Base-by-base conservation (phyloP, 2,888 invertebrate species). In the Tineola bisselliella region DNA sequence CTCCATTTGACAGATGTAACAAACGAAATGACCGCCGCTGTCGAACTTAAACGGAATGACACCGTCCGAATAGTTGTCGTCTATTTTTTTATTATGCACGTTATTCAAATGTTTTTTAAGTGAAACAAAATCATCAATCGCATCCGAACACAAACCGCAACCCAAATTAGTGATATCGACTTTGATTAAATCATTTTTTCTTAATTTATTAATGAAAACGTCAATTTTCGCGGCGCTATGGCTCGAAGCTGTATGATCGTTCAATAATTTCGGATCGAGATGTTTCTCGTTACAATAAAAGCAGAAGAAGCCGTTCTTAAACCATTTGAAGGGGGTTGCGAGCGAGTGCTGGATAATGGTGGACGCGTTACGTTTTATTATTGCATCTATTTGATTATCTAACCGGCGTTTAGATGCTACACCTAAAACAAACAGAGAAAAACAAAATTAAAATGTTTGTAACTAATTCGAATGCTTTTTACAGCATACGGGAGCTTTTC, bases 41-140 rank as follows among this genome's bases (percentile, higher is more conserved):
- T 61, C 48, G 18, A 82, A 64, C 6, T 75, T 62, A 38, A 76
- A 83, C 0, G 82, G 81, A 31, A 81, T 69, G 0, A 83, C 67
- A 5, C 79, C 81, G 61, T 81, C 77, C 10, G 81, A 66, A 62
- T 76, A 69, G 8, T 76, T 72, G 8, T 82, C 72, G 62, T 83
- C 82, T 10, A 83, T 68, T 64, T 66, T 68, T 10, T 66, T 60
- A 8, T 58, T 31, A 13, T 58, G 58, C 10, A 8, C 13, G 17
- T n/a, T 33, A 1, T n/a, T 13, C 31, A 58, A 58, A 58, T 58
- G 58, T 6, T 6, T 15, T 33, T 58, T 58, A 8, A 58, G 13
- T 4, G 1, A 6, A n/a, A 5, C 15, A 4, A 58, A 31, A 58
- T 58, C 33, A n/a, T 58, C n/a, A 33, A 15, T 33, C 25, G 5